A percentile compares a stretch with the other conserved stretches of the same genome.
Evolutionary conservation across 2,888 invertebrate genomes (phyloP).

Genomic region (Ormyrus thymus): DNA sequence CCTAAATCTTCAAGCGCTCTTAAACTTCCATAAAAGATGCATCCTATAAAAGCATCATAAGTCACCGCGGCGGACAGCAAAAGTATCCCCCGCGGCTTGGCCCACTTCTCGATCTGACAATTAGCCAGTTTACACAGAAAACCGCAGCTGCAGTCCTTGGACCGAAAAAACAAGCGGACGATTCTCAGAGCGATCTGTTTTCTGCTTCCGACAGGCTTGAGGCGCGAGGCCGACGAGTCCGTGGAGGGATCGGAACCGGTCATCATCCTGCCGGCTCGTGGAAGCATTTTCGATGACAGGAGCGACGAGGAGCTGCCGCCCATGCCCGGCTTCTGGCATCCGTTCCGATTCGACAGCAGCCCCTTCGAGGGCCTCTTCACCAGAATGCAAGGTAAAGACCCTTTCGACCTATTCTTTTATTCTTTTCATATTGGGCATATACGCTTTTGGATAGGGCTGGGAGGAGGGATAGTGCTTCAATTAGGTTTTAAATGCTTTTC

Average conservation of each 20-base stretch:
- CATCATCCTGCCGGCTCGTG: constrained; percentile 59
- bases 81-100: neutral
- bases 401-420: neutral
- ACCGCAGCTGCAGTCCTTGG: neutral
- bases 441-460: too few species aligned
- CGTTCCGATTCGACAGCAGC: constrained; percentile 58
- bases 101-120: neutral
- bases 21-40: too few species aligned
- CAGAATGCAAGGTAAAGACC: constrained; percentile 62
- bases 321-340: constrained; percentile 56
- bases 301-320: constrained; percentile 55
- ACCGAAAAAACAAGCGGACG: too few species aligned
- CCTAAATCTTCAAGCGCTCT: neutral
- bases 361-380: constrained; percentile 61
- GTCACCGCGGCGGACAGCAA: neutral
- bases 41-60: neutral
- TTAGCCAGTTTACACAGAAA: too few species aligned
- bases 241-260: constrained; percentile 58
- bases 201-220: constrained; percentile 58
- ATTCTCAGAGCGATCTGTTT: neutral
- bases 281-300: constrained; percentile 40
- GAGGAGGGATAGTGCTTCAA: too few species aligned
- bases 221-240: constrained; percentile 56
- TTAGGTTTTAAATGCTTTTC: too few species aligned
- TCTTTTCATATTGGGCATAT: neutral